Evolutionary conservation across 2,888 invertebrate species (phyloP), one percentile per base, ranked within the genome.

Genomic region (Nephrocerus scutellatus): DNA sequence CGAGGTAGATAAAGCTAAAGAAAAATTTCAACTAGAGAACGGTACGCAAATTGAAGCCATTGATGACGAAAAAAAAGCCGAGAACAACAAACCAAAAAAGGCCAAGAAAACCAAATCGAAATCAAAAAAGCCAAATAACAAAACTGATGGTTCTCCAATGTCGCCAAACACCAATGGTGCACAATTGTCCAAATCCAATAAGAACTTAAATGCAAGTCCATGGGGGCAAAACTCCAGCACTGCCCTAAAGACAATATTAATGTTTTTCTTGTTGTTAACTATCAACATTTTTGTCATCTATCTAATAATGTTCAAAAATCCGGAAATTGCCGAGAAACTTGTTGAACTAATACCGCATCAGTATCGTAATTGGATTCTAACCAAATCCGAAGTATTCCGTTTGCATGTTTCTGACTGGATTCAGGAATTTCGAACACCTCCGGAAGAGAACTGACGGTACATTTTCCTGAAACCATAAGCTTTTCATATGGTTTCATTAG

Each of bases 221-320:
- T 29, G 21, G 16, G 12, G 4, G 13, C 15, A 14, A 32, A 48
- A 48, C 35, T 46, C 50, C 3, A 51, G 49, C 15, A 55, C 59
- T 4, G 66, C 62, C 3, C 49, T 66, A 2, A 61, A 56, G 19
- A 62, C 66, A 9, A 48, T 66, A 33, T 46, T 66, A 28, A 55
- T 60, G 3, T 66, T 66, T 41, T 43, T 62, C 14, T n/a, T 62
- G 14, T 50, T 66, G n/a, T 51, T 66, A 26, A 43, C 57, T 9
- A 48, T 65, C 13, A 66, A 66, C 39, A 53, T 62, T 32, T 24
- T 62, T 2, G 42, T 64, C 3, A 63, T 66, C 23, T 66, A 66
- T 39, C 52, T 66, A 46, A 59, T 66, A 16, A 66, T 63, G 55
- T 65, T 64, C 36, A 66, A 66, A 46, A 64, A 64, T 47, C 64